Conservation (phyloP, 37 sponge, comb jelly and placozoan genomes). For the Ephydatia muelleri region DNA sequence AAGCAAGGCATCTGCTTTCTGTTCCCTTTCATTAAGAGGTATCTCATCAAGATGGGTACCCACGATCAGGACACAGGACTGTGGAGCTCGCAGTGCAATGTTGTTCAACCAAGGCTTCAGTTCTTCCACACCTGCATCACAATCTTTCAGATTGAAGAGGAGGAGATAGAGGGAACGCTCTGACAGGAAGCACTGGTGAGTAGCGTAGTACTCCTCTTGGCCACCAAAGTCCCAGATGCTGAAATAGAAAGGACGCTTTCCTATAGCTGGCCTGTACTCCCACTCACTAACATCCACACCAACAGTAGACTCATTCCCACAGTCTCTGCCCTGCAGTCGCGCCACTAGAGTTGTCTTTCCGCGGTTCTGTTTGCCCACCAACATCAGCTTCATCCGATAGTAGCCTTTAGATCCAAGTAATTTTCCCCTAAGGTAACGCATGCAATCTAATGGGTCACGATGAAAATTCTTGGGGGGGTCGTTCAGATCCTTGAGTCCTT, state of each 20-base stretch:
- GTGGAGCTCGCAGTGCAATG: slow-evolving; percentile 66
- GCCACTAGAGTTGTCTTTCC: slow-evolving; percentile 92
- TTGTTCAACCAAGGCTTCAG: slow-evolving; percentile 79
- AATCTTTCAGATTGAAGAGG: slow-evolving; percentile 63
- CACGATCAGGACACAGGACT: slow-evolving; percentile 69
- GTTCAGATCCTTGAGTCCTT: slow-evolving; percentile 73
- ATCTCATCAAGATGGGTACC: slow-evolving; percentile 79
- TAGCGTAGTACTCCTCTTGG: slow-evolving; percentile 84
- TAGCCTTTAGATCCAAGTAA: slow-evolving; percentile 70
- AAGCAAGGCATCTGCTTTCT: slow-evolving; percentile 21
- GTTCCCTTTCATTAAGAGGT: slow-evolving; percentile 17
- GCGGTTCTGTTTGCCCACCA: slow-evolving; percentile 82
- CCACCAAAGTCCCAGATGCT: slow-evolving; percentile 91
- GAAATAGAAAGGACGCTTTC: slow-evolving; percentile 49
- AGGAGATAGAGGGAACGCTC: slow-evolving; percentile 80
- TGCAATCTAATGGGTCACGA: slow-evolving; percentile 52
- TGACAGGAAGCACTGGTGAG: slow-evolving; percentile 85
- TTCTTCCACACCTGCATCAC: slow-evolving; percentile 63
- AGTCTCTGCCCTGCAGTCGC: slow-evolving; percentile 73
- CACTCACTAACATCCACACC: slow-evolving; percentile 90
- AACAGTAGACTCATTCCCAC: slow-evolving; percentile 87
- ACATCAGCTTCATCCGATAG: slow-evolving; percentile 94
- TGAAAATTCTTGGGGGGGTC: slow-evolving; percentile 77
- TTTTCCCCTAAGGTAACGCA: slow-evolving; percentile 82
- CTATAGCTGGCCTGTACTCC: slow-evolving; percentile 46